phyloP scores from a whole-genome alignment of 2,888 invertebrate species.

The Pheosia gnoma region DNA sequence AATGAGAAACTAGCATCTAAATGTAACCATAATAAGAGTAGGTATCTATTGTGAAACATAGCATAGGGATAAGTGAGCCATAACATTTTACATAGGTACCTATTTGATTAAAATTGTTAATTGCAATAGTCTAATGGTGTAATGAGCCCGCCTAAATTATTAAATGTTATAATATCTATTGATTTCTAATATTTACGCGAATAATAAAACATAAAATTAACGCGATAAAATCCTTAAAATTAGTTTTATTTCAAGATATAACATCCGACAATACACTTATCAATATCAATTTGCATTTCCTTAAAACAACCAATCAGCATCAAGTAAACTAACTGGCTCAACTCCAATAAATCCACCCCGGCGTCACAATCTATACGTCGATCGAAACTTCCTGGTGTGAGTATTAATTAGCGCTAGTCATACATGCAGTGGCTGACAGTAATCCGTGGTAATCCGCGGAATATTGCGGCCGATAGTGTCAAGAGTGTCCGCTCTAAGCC shows the following conservation, averaged over 20 bases:
- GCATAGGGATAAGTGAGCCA: too few species aligned
- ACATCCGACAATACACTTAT: not conserved
- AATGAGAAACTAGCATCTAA: too few species aligned
- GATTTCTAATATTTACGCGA: too few species aligned
- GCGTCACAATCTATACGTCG: slow-evolving; percentile 6
- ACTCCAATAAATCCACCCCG: slow-evolving; percentile 6
- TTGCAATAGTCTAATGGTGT: too few species aligned
- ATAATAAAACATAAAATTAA: too few species aligned
- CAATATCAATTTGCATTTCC: slow-evolving; percentile 3
- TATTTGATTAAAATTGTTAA: too few species aligned
- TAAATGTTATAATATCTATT: too few species aligned
- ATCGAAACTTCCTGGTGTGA: slow-evolving; percentile 34
- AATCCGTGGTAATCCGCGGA: slow-evolving; percentile 67
- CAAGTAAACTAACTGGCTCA: not conserved
- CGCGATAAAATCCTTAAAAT: too few species aligned
- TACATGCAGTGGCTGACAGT: slow-evolving; percentile 61
- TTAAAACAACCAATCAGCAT: not conserved
- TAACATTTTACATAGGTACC: too few species aligned
- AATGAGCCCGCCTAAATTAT: too few species aligned
- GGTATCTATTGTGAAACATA: too few species aligned
- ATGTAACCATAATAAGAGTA: too few species aligned
- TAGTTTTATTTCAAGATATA: not conserved
- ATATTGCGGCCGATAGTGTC: slow-evolving; percentile 70
- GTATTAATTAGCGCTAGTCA: slow-evolving; percentile 59
- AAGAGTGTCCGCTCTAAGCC: slow-evolving; percentile 69